Conservation (phyloP, 2,113 vertebrate species). For the Macrotis lagotis region DNA sequence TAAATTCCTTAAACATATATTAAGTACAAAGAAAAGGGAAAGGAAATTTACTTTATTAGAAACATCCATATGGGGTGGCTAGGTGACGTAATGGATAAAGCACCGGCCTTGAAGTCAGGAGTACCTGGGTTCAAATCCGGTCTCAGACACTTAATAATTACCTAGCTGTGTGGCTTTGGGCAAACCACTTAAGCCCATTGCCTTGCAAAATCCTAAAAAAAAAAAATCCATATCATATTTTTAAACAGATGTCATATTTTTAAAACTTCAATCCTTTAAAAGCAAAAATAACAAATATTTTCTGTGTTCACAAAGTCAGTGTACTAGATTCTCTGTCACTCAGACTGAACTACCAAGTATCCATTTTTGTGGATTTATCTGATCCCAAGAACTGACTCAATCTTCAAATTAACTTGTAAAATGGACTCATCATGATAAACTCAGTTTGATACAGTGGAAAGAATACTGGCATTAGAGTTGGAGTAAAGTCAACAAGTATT, state of each 20-base stretch:
- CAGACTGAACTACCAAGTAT: not conserved
- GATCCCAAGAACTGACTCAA: not conserved
- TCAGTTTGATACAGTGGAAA: not conserved
- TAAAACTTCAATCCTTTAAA: not conserved
- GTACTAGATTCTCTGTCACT: not conserved
- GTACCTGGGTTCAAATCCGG: no score
- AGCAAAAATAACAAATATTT: not conserved
- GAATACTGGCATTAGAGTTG: not conserved
- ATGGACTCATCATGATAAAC: not conserved
- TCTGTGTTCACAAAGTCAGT: not conserved
- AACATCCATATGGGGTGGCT: no score
- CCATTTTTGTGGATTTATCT: not conserved
- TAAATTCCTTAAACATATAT: not conserved
- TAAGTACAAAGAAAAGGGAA: not conserved
- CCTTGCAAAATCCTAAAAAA: no score
- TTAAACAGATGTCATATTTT: not conserved
- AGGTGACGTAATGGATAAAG: no score
- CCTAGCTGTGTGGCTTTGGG: no score
- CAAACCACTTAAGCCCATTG: no score
- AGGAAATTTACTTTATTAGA: not conserved
- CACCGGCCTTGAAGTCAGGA: no score
- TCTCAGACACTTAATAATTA: no score
- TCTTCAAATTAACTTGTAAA: not conserved
- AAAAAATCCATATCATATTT: fast-evolving
- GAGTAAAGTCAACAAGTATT: not conserved